Evolutionary conservation across 2,113 vertebrate species (phyloP).

Genomic region (Myrmecophaga tridactyla): DNA sequence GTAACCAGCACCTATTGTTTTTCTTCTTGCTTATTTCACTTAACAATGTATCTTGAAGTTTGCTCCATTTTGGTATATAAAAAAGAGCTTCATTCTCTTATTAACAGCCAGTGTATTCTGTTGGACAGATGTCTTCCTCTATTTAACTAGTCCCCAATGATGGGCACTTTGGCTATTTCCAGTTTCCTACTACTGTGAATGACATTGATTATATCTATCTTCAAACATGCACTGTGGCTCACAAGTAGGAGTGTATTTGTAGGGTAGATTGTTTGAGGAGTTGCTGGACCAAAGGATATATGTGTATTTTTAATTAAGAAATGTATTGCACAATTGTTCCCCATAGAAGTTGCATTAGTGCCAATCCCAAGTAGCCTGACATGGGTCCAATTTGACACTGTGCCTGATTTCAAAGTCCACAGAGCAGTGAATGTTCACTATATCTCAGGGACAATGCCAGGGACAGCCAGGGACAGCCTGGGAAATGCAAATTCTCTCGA

Average conservation of each 20-base stretch:
- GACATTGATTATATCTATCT: neutral
- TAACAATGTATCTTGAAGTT: neutral
- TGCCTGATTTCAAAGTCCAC: neutral
- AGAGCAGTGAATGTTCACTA: neutral
- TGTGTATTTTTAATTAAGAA: conserved; percentile 32
- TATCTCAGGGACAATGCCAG: neutral
- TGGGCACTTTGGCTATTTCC: neutral
- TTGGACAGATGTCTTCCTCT: neutral
- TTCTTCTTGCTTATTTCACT: neutral
- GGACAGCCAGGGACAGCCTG: neutral
- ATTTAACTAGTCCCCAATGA: neutral
- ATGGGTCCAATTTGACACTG: neutral
- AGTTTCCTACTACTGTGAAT: neutral
- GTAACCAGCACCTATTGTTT: neutral
- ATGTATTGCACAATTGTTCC: neutral
- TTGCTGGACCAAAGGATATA: neutral
- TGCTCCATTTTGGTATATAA: neutral
- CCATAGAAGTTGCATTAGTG: neutral
- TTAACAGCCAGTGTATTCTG: neutral
- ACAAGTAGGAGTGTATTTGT: neutral
- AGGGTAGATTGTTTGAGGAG: neutral
- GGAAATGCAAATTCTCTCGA: neutral
- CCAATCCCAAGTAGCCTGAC: neutral
- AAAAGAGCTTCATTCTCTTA: neutral
- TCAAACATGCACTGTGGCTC: neutral